Evolutionary conservation across 2,113 vertebrate genomes (phyloP), one percentile per base, ranked within the genome.

Genomic region (Mungos mungo): DNA sequence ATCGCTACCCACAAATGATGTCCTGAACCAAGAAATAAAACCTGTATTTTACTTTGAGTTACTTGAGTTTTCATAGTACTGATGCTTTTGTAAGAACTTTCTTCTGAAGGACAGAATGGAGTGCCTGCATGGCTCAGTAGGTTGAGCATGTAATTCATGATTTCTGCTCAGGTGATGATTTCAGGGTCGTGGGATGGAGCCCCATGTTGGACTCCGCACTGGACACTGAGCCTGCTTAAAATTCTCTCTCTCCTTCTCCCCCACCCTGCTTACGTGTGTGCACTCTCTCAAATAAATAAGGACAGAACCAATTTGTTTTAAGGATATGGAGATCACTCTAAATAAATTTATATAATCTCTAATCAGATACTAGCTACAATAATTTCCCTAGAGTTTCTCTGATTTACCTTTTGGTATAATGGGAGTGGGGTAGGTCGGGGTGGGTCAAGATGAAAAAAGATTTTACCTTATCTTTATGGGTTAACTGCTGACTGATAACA

Each of bases 401-500:
- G 81, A 86, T 80, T 83, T 88, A 77, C 9, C 8, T 89, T 91
- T 69, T 79, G 27, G 21, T 52, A n/a, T 54, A 63, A 35, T 11
- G 12, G 27, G 1, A 47, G 29, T 23, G 0, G 3, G 8, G 33
- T 19, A 10, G 31, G 16, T 11, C 29, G 11, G 18, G 29, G 35
- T 54, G 31, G 25, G 3, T 84, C 29, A 95, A 89, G 93, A 66
- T 38, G 76, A 95, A 35, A 94, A 47, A 33, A 38, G 38, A 29
- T 83, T 96, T 98, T 98, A 99, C 99, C 99, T 99, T 99, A 98
- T 99, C 99, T 98, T 99, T 99, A 98, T 99, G 99, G 98, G 99
- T 99, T 97, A 99, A 99, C 92, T 99, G 99, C 97, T 99, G 99
- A 98, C 99, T 99, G 98, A 99, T 99, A 98, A 99, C 99, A 79